Evolutionary conservation across 2,888 invertebrate species (phyloP).

Genomic region (Gasteruption jaculator): DNA sequence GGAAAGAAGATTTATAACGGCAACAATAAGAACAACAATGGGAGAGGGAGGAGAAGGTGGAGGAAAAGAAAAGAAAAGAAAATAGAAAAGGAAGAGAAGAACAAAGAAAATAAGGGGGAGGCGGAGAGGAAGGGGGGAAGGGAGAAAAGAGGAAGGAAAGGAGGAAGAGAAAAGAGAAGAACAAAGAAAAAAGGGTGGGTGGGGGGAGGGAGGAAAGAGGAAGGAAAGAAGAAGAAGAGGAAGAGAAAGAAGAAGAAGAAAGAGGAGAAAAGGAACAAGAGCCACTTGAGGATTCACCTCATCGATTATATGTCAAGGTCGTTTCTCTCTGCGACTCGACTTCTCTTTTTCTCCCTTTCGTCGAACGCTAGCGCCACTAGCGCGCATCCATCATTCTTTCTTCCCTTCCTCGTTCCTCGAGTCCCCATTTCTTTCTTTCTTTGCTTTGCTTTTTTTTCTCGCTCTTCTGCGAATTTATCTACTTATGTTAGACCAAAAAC

Average conservation of each 20-base stretch:
- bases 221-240: neutral
- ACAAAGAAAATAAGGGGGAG: no score
- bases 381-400: no score
- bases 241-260: neutral
- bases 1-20: neutral
- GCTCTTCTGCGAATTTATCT: no score
- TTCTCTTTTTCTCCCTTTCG: neutral
- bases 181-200: slow-evolving; percentile 1
- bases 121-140: slow-evolving; percentile 1
- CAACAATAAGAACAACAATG: slow-evolving; percentile 2
- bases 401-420: no score
- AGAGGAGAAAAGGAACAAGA: neutral
- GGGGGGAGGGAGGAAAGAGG: slow-evolving; percentile 6
- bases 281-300: slow-evolving; percentile 6
- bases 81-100: no score
- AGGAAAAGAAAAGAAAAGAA: no score
- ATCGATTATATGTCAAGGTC: no score
- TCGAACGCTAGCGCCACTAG: no score
- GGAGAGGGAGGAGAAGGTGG: slow-evolving; percentile 1
- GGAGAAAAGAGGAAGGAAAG: slow-evolving; percentile 1
- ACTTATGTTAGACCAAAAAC: no score
- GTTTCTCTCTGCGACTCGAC: neutral
- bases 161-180: slow-evolving; percentile 11
- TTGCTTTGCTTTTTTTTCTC: no score
- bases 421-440: no score